Evolutionary conservation across 1,140 invertebrate genomes (phyloP), one percentile per base, ranked within the genome.

Genomic region (Heliconius himera): DNA sequence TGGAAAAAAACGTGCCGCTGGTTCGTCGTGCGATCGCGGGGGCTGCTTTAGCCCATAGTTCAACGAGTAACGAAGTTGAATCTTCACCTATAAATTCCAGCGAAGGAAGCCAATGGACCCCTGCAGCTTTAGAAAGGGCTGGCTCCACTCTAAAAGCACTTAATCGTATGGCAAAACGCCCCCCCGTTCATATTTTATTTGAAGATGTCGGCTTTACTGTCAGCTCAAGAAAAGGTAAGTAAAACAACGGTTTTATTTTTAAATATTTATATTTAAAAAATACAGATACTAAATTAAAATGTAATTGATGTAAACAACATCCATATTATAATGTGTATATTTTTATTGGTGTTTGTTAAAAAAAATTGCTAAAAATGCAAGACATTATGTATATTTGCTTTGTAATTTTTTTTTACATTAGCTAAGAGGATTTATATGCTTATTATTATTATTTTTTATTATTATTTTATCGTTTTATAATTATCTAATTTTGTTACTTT

Each of bases 141-240:
- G 91, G 90, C 9, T 94, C 93, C 0, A 94, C 94, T 8, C 82
- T 95, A 11, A 95, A 95, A 80, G 93, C 91, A 11, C 81, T 94
- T 36, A 95, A 95, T 82, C 91, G 91, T 13, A 95, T 95, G 92
- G 95, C 95, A 0, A 95, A 95, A 81, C 83, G 94, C 81, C 94
- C 95, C 22, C 92, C 92, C 0, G 95, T 97, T 18, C 95, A 97
- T 82, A 96, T 97, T 22, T 95, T 96, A 81, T 97, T 97, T 84
- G 95, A 95, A 82, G 95, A 97, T 84, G 82, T 97, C 13, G 95
- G 94, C 0, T 97, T 95, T 82, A 95, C 95, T 1, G 95, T 96
- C 49, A 95, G 93, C 36, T 95, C 91, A 1, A 84, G 89, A 78
- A 91, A 91, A 88, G 91, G 93, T 93, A 88, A 83, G 84, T 83